Evolutionary conservation across 2,113 vertebrate genomes (phyloP).

Genomic region (Pantherophis guttatus): DNA sequence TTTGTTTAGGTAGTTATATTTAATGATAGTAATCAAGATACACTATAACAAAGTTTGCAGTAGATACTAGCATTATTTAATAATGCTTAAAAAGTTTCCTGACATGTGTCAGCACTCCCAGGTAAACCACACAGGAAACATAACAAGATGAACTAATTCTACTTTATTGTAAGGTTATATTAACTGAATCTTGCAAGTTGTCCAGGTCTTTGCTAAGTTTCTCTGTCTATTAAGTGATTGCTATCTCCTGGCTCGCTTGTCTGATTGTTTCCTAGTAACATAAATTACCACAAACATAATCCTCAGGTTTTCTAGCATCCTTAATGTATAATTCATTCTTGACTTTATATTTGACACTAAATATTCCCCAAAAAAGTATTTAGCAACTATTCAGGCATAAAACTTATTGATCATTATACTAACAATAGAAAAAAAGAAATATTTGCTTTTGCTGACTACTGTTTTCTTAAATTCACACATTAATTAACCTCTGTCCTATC

Average conservation of each 20-base stretch:
- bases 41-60: neutral
- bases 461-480: neutral
- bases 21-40: neutral
- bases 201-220: neutral
- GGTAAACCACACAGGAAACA: neutral
- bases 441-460: neutral
- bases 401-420: neutral
- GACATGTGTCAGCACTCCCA: neutral
- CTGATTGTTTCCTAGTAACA: neutral
- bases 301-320: neutral
- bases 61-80: neutral
- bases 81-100: neutral
- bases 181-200: neutral
- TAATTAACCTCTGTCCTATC: neutral
- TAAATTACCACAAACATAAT: neutral
- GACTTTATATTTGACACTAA: neutral
- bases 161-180: neutral
- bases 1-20: constrained; percentile 16
- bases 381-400: neutral
- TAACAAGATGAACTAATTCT: neutral
- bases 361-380: constrained; percentile 4
- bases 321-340: neutral
- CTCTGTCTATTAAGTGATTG: neutral
- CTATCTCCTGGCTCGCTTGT: neutral
- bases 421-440: no score